Base-by-base conservation (phyloP, 2,113 vertebrate genomes). In the Hiodon alosoides region DNA sequence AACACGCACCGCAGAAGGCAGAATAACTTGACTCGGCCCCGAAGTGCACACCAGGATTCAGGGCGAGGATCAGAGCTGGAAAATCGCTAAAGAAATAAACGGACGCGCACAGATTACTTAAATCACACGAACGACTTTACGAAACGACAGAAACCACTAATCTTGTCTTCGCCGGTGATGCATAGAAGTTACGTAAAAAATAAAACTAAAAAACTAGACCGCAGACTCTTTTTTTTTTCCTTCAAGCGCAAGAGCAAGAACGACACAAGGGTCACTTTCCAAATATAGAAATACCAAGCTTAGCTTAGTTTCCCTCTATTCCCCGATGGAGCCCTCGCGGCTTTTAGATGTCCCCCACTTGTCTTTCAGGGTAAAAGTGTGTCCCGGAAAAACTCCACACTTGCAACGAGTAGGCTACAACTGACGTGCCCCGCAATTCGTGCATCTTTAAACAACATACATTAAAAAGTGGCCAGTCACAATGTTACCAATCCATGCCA, bases 281-380 rank as follows among this genome's bases (percentile, higher is more conserved):
- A 91, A 93, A 94, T 95, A 94, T 94, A 93, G 93, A 86, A 89
- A 90, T 87, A 83, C 83, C 87, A 87, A 81, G 88, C 84, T 85
- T 16, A 83, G 47, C 79, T 31, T 31, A 31, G 31, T 78, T 83
- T 83, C 80, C 81, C 80, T 75, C 77, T 79, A 81, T 62, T 53
- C 72, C 47, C 17, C 14, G 48, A 9, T 10, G 51, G n/a, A 50
- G 71, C 47, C 59, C 9, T 47, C 14, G 59, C 60, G 48, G n/a
- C 8, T n/a, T 10, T n/a, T 14, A 5, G 1, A 3, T 14, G n/a
- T 48, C 57, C 8, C 59, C 71, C 55, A 48, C 62, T 78, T 5
- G 77, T 61, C 52, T 71, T 77, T 66, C 74, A 51, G 47, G 11
- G 17, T 53, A 72, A 65, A 48, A 1, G 3, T 58, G 2, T 69